These are phyloP conservation scores for Stenoptilia bipunctidactyla DNA, from an alignment of 2,888 invertebrate species.

Conservation along the genomic window DNA sequence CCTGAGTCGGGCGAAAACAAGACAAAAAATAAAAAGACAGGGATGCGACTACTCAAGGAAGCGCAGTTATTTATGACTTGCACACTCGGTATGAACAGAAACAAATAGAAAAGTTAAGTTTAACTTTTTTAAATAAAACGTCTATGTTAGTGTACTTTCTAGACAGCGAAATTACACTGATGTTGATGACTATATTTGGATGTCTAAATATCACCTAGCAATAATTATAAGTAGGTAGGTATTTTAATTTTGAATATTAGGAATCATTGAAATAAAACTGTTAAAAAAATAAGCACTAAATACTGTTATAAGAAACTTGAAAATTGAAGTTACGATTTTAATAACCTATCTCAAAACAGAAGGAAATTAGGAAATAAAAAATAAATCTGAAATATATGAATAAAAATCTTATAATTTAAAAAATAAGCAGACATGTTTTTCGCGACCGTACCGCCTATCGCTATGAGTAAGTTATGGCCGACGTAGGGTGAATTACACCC, in stretches of 20 bases:
- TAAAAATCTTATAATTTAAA: conserved; percentile 28
- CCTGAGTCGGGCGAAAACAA: conserved; percentile 28
- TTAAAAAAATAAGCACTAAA: no score
- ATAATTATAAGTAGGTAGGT: background rate
- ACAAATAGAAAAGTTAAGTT: conserved; percentile 60
- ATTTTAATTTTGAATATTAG: background rate
- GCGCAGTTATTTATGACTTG: conserved; percentile 60
- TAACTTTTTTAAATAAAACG: no score
- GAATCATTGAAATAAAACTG: no score
- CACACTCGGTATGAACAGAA: conserved; percentile 53
- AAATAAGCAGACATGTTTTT: conserved; percentile 52
- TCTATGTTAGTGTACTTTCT: no score
- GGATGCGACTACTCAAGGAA: conserved; percentile 52
- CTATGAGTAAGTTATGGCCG: conserved; percentile 71
- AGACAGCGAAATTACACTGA: no score
- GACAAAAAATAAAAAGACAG: conserved; percentile 44
- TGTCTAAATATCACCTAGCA: background rate
- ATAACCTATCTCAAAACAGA: no score
- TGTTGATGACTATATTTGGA: no score
- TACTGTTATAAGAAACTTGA: no score
- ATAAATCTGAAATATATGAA: no score
- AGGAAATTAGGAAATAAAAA: no score
- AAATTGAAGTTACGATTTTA: no score
- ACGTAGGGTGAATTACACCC: conserved; percentile 71
- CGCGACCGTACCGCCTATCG: conserved; percentile 67